These are phyloP conservation scores for Donacobius atricapilla DNA, from an alignment of 2,113 vertebrate genomes.

Conservation along the genomic window DNA sequence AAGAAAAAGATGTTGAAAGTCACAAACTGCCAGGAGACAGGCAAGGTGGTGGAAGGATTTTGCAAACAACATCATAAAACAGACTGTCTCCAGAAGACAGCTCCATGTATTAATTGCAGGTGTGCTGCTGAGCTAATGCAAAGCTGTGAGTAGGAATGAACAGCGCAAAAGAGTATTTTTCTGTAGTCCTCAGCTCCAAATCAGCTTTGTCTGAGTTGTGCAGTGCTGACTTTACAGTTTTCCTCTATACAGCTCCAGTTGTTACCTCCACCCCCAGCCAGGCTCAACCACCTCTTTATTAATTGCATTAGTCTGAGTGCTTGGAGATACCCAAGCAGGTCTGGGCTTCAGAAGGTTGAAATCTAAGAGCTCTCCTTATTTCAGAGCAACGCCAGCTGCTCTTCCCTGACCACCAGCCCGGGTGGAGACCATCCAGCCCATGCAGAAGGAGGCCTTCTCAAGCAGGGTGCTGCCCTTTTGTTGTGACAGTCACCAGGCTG, in stretches of 20 bases:
- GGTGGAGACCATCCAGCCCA: background rate
- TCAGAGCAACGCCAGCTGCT: background rate
- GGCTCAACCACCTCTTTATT: background rate
- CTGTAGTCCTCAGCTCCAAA: background rate
- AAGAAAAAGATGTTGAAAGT: slow-evolving; percentile 57
- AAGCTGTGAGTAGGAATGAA: background rate
- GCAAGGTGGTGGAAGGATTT: slow-evolving; percentile 6
- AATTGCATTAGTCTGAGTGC: background rate
- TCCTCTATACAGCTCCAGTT: background rate
- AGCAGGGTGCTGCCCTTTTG: background rate
- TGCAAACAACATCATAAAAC: slow-evolving; percentile 18
- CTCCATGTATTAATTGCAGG: slow-evolving; percentile 51
- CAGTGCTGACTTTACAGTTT: background rate
- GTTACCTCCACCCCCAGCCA: background rate
- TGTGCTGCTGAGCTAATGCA: slow-evolving; percentile 29
- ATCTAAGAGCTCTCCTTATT: background rate
- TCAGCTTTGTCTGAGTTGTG: background rate
- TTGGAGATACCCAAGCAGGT: background rate
- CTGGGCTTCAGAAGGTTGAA: background rate
- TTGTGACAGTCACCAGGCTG: background rate
- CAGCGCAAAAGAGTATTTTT: background rate
- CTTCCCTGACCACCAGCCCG: background rate
- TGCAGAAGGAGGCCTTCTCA: background rate
- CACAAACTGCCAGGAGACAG: slow-evolving; percentile 50
- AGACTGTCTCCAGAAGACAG: background rate